Evolutionary conservation across 2,888 invertebrate species (phyloP).

Genomic region (Cheilosia grossa): DNA sequence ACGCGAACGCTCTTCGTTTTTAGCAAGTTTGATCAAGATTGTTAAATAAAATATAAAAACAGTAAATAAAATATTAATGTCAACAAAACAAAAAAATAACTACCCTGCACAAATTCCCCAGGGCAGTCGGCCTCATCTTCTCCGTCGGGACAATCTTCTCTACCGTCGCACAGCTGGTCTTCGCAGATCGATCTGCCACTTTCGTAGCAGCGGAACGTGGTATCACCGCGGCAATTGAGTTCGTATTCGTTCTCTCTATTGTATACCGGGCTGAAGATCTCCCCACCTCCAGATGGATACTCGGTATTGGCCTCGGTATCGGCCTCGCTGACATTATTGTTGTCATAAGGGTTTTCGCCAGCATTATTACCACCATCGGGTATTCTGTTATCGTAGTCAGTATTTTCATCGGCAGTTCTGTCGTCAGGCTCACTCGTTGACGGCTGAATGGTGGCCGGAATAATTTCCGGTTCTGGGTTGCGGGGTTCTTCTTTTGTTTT

Average conservation of each 20-base stretch:
- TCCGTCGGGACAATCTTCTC: constrained; percentile 80
- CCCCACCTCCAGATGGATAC: constrained; percentile 54
- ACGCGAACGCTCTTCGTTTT: background rate
- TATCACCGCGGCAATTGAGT: constrained; percentile 80
- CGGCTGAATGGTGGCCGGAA: background rate
- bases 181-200: constrained; percentile 80
- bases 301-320: constrained; percentile 72
- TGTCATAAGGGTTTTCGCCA: constrained; percentile 70
- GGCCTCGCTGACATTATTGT: constrained; percentile 75
- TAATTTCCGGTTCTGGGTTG: constrained; percentile 4
- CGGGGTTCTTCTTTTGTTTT: constrained; percentile 12
- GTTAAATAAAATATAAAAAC: constrained; percentile 33
- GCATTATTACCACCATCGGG: background rate
- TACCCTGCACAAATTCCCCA: constrained; percentile 40
- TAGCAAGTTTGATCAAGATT: constrained; percentile 19
- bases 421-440: background rate
- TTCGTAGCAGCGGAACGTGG: constrained; percentile 78
- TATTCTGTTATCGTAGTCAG: background rate
- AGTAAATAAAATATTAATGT: constrained; percentile 13
- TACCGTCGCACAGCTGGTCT: constrained; percentile 80
- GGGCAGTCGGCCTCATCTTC: constrained; percentile 81
- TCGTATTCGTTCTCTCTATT: constrained; percentile 27
- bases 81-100: constrained; percentile 35
- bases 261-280: constrained; percentile 18
- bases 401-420: constrained; percentile 1